Conservation (phyloP, 2,797 vertebrate species). For the Hydrolagus colliei region DNA sequence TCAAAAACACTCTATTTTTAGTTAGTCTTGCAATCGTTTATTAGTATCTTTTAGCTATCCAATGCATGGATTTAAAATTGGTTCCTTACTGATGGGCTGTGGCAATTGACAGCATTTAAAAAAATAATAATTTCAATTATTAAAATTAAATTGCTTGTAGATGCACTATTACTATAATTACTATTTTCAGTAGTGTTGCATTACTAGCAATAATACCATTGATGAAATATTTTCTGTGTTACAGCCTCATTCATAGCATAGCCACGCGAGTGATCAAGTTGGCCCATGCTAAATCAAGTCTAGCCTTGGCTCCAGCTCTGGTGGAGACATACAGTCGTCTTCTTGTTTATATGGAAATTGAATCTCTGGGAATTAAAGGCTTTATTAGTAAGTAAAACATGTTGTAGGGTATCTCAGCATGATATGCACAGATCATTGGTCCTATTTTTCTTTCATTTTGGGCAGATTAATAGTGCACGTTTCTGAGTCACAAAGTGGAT, state of each 20-base stretch:
- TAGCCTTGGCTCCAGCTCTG: conserved; percentile 87
- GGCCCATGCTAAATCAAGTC: conserved; percentile 88
- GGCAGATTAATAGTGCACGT: not conserved
- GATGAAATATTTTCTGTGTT: not conserved
- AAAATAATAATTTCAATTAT: too few relatives aligned
- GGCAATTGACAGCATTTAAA: too few relatives aligned
- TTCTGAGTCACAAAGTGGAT: not conserved
- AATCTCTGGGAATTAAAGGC: conserved; percentile 96
- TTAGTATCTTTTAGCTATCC: not conserved
- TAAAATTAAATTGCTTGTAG: too few relatives aligned
- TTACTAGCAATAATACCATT: not conserved
- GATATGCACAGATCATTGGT: not conserved
- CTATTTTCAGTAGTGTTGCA: not conserved
- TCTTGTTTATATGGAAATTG: conserved; percentile 98
- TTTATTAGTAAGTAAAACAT: conserved; percentile 82
- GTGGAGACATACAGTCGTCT: conserved; percentile 96
- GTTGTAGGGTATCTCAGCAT: not conserved
- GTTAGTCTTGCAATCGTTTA: not conserved
- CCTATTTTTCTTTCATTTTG: not conserved
- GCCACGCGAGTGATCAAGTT: conserved; percentile 95
- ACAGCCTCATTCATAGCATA: conserved; percentile 94
- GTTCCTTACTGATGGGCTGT: too few relatives aligned
- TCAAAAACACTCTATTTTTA: not conserved
- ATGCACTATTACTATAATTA: too few relatives aligned
- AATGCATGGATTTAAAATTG: not conserved